Evolutionary conservation across 2,888 invertebrate genomes (phyloP), one percentile per base, ranked within the genome.

Genomic region (Pollenia griseotomentosa): DNA sequence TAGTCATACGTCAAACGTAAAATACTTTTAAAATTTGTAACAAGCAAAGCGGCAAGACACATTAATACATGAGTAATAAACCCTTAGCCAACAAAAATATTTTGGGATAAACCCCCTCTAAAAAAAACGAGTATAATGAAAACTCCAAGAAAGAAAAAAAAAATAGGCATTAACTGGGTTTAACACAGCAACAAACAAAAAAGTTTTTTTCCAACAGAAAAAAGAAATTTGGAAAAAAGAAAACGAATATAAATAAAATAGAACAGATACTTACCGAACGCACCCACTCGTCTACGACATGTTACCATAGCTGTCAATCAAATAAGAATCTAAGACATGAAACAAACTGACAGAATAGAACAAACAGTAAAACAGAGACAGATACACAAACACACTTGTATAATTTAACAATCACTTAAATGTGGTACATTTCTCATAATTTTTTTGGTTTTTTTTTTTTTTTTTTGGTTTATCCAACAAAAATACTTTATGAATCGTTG

Each of bases 221-320:
- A 14, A 23, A 66, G 12, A 61, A 40, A 16, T 16, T 1, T 6
- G 19, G 12, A 7, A 44, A 66, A 66, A 66, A 46, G 16, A 14
- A 70, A 23, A 59, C 14, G n/a, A 42, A 53, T 55, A 61, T 23
- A 57, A 70, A 48, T 44, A 61, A 71, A 80, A 74, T 57, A 73
- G 42, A 59, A 66, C 57, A 65, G 65, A 81, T 73, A 81, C 73
- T 73, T 74, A 65, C 57, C n/a, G 65, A 82, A 71, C 77, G 73
- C 78, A 71, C 81, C 86, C 86, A 82, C 73, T 68, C 78, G 83
- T 61, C 75, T 80, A 65, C 55, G 53, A 70, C 71, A 81, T 78
- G 83, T 83, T 83, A 83, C 80, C 80, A 83, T 80, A 63, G 86
- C 83, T 83, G 86, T 83, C 86, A 87, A 87, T 87, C 86, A 87